Conservation (phyloP, 30 jellyfish, hydroid and myxozoan genomes). For the Sanderia malayensis region DNA sequence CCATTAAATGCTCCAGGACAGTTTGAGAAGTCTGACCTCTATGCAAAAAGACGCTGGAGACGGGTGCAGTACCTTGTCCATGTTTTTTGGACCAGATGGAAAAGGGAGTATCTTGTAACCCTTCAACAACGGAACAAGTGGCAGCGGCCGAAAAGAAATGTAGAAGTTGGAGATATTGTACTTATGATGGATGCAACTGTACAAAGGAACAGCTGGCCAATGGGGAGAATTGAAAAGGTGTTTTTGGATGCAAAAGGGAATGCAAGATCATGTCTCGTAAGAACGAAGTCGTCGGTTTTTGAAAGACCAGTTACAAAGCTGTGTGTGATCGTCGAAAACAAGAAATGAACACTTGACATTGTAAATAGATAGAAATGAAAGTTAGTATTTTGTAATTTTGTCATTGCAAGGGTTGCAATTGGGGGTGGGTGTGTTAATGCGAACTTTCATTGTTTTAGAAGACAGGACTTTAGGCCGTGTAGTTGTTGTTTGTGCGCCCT, state of each 20-base stretch:
- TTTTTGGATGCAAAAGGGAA: slow-evolving; percentile 6
- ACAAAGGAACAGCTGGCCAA: slow-evolving; percentile 18
- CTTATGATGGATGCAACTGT: slow-evolving; percentile 9
- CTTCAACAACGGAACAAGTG: not conserved
- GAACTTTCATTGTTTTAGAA: not conserved
- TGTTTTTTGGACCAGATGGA: not conserved
- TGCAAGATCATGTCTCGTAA: slow-evolving; percentile 10
- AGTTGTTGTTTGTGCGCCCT: no score
- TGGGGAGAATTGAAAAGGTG: slow-evolving; percentile 5
- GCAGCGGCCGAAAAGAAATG: slow-evolving; percentile 8
- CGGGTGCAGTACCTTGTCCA: not conserved
- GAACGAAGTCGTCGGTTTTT: not conserved
- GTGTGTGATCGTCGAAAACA: slow-evolving; percentile 18
- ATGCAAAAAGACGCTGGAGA: not conserved
- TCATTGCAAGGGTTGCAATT: slow-evolving; percentile 7
- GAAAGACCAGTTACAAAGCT: slow-evolving; percentile 6
- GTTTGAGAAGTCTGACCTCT: not conserved
- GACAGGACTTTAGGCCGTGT: no score
- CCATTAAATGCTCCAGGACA: not conserved
- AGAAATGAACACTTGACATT: slow-evolving; percentile 6
- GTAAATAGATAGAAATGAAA: slow-evolving; percentile 1
- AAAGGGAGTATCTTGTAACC: not conserved
- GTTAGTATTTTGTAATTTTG: slow-evolving; percentile 1
- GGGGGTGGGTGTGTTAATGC: slow-evolving; percentile 8
- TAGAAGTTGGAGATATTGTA: slow-evolving; percentile 20